A percentile compares a stretch with the other conserved stretches of the same genome.
Conservation (phyloP, 2,888 invertebrate genomes). For the Acleris sparsana region DNA sequence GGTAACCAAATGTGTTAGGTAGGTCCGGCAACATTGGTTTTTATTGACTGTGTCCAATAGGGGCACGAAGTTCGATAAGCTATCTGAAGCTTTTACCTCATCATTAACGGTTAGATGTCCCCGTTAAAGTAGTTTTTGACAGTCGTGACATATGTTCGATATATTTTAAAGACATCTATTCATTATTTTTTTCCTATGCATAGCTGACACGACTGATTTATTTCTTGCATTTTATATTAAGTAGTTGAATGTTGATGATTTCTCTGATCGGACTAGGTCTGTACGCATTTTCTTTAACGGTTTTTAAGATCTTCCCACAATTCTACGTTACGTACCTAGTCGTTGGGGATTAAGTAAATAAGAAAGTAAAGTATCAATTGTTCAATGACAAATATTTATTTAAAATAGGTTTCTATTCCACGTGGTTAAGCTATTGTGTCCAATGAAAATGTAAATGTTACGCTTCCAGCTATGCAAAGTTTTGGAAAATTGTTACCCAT, state of each 20-base stretch:
- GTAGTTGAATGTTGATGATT: not conserved
- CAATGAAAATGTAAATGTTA: too few relatives aligned
- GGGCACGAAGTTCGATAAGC: constrained; percentile 46
- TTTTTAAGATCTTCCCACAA: too few relatives aligned
- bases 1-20: not conserved
- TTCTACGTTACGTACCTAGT: too few relatives aligned
- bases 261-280: not conserved
- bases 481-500: too few relatives aligned
- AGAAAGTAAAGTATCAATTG: too few relatives aligned
- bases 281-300: too few relatives aligned
- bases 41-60: constrained; percentile 44
- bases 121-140: constrained; percentile 64
- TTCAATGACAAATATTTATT: too few relatives aligned
- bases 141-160: constrained; percentile 50
- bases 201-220: constrained; percentile 26
- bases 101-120: constrained; percentile 76
- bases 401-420: too few relatives aligned
- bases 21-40: constrained; percentile 40
- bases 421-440: too few relatives aligned
- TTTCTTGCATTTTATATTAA: constrained; percentile 10
- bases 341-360: too few relatives aligned
- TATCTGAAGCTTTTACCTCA: constrained; percentile 71
- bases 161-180: constrained; percentile 45
- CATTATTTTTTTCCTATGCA: constrained; percentile 9
- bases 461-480: too few relatives aligned